Conservation (phyloP, 2,113 vertebrate genomes). For the Kryptolebias marmoratus region DNA sequence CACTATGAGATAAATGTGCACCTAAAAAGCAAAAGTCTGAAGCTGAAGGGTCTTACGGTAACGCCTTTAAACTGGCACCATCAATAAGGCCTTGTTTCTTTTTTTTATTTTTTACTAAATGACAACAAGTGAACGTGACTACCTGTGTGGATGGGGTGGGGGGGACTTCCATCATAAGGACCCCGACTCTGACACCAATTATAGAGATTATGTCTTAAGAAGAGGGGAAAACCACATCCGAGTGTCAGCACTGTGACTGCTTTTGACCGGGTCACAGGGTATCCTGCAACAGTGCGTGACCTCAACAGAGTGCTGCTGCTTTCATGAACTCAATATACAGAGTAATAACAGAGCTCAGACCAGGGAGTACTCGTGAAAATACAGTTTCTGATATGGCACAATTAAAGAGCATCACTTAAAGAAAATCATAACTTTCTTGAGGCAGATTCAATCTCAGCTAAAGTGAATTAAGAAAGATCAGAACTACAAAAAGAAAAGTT, state of each 20-base stretch:
- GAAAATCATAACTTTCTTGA: neutral
- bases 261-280: constrained; percentile 90
- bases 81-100: constrained; percentile 81
- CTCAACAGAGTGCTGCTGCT: constrained; percentile 71
- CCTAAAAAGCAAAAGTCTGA: constrained; percentile 39
- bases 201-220: constrained; percentile 96
- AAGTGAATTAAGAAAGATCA: neutral
- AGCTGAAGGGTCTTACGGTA: constrained; percentile 82
- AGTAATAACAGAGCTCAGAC: neutral
- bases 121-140: constrained; percentile 86
- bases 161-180: constrained; percentile 85
- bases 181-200: constrained; percentile 92
- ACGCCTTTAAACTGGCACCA: constrained; percentile 62
- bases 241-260: constrained; percentile 86
- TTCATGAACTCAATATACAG: constrained; percentile 17
- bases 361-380: neutral
- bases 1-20: constrained; percentile 21
- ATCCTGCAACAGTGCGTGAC: constrained; percentile 83
- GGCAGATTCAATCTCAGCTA: neutral
- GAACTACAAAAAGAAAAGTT: neutral
- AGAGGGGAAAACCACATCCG: constrained; percentile 87
- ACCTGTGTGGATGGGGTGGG: constrained; percentile 83
- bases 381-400: neutral
- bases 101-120: constrained; percentile 77
- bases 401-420: neutral